Conservation (phyloP, 2,888 invertebrate species). For the Rhagonycha lutea region DNA sequence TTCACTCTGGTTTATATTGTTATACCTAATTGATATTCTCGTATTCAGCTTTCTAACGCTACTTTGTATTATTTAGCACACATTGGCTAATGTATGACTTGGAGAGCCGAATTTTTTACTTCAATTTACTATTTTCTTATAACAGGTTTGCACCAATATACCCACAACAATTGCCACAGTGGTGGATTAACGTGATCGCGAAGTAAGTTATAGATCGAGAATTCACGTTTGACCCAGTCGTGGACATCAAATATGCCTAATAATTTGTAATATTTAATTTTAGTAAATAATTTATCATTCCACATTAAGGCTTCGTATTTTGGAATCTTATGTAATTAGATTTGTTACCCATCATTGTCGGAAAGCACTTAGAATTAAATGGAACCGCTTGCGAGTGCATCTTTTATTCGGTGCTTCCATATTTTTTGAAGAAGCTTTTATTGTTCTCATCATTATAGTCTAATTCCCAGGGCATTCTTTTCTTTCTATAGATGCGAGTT, state of each 20-base stretch:
- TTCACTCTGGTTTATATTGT: background rate
- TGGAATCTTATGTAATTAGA: background rate
- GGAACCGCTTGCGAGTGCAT: background rate
- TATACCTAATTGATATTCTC: background rate
- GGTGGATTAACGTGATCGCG: background rate
- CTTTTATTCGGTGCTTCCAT: background rate
- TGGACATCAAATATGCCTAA: no score
- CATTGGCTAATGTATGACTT: background rate
- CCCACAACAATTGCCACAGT: background rate
- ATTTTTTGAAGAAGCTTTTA: conserved; percentile 1
- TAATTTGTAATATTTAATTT: no score
- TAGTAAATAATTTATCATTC: no score
- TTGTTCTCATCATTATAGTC: conserved; percentile 23
- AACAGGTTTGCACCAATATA: background rate
- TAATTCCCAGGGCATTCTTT: conserved; percentile 20
- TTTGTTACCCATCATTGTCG: background rate
- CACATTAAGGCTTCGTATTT: background rate
- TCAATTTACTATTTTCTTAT: background rate
- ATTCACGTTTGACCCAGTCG: no score
- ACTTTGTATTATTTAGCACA: background rate
- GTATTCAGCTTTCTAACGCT: background rate
- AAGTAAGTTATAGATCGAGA: background rate
- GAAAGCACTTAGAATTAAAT: background rate
- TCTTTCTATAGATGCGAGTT: conserved; percentile 8
- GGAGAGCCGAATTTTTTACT: background rate